A percentile compares a stretch with the other conserved stretches of the same genome.
These are phyloP conservation scores for Microhierax caerulescens DNA, from an alignment of 2,797 vertebrate genomes.

Conservation along the genomic window DNA sequence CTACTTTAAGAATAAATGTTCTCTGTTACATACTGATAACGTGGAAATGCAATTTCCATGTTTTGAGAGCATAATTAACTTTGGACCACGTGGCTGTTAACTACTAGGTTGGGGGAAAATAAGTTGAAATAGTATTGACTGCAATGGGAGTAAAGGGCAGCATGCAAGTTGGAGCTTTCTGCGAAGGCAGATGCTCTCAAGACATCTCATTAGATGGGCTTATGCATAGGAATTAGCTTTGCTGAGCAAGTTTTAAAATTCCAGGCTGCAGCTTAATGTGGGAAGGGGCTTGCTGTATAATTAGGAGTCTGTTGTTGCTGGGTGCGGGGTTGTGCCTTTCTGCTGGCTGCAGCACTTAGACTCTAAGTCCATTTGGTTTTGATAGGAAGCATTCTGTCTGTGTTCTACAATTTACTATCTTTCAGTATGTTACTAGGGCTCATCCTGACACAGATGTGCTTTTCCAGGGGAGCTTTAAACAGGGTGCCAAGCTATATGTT, in stretches of 20 bases:
- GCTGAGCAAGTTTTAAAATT: not conserved
- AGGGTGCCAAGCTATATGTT: not conserved
- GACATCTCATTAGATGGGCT: not conserved
- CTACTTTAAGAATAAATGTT: not conserved
- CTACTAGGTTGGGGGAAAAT: not conserved
- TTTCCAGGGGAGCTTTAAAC: not conserved
- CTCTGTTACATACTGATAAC: not conserved
- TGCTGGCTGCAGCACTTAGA: not conserved
- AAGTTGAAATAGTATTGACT: not conserved
- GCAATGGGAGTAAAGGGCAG: not conserved
- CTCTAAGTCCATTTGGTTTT: not conserved
- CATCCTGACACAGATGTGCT: not conserved
- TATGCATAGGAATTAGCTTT: not conserved
- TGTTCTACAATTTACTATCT: rapidly evolving
- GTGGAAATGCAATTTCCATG: not conserved
- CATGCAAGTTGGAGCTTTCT: not conserved
- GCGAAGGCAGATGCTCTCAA: not conserved
- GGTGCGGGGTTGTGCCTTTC: not conserved
- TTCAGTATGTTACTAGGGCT: not conserved
- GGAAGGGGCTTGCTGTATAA: not conserved
- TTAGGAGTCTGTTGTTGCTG: not conserved
- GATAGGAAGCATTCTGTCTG: not conserved
- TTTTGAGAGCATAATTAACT: not conserved
- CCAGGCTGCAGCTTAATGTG: not conserved
- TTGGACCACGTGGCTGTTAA: not conserved